Base-by-base conservation (phyloP, 2,888 invertebrate species). In the Lobophora halterata region DNA sequence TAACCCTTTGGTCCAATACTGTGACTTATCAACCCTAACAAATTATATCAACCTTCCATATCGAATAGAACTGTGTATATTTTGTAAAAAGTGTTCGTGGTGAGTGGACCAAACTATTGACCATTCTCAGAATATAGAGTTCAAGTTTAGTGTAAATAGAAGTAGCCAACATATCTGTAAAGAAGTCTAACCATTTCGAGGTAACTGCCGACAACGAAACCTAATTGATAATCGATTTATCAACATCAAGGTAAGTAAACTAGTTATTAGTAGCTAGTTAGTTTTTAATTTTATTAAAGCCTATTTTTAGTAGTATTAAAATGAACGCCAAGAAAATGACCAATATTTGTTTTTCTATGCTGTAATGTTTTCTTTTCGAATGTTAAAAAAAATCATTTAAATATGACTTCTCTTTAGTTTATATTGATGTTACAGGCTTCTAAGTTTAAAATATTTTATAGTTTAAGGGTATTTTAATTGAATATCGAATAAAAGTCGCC, bases 1-100 rank as follows among this genome's bases (percentile, higher is more conserved):
- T 51, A n/a, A 61, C 61, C 69, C 58, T 45, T 73, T 43, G 83
- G 85, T 74, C 83, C 85, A 85, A 80, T 51, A 9, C 47, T 71
- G 79, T 79, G 85, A 83, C 81, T 83, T 85, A 61, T 52, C 45
- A 67, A 65, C 60, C 20, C 50, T 25, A 32, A n/a, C 23, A 30
- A 21, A 13, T 57, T 45, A 80, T 81, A 81, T 79, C 79, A 71
- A 61, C 53, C 49, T 53, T 54, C 46, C 64, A 70, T 64, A 67
- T 65, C 65, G 41, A 39, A 47, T 53, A 20, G 33, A 39, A 46
- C 49, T 52, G 57, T 63, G 58, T 49, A 61, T 61, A 61, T 52
- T 51, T 52, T 54, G 44, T 35, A 24, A 43, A 46, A 21, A 39
- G 46, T 53, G 50, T 40, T 52, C 43, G 52, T 63, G 61, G 64